Evolutionary conservation across 2,797 vertebrate species (phyloP).

Genomic region (Platalea minor): DNA sequence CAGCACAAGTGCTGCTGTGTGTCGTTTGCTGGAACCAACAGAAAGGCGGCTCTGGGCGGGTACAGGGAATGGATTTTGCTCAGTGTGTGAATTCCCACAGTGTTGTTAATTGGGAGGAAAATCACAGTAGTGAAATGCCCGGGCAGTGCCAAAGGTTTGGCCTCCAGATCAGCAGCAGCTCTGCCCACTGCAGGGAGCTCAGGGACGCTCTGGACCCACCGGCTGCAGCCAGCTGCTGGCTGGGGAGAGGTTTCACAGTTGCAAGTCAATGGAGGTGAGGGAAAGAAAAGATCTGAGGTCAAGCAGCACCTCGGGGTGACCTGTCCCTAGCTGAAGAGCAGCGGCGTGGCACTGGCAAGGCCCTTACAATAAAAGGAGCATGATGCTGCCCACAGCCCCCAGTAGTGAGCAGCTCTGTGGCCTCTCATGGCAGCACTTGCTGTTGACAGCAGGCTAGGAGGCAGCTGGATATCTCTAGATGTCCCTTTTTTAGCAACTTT

Average conservation of each 20-base stretch:
- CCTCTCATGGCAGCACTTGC: background rate
- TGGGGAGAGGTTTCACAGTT: background rate
- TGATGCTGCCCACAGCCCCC: accelerated
- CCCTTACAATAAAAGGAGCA: background rate
- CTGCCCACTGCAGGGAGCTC: background rate
- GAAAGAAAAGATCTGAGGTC: background rate
- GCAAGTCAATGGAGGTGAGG: background rate
- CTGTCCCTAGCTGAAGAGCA: background rate
- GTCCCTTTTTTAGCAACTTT: background rate
- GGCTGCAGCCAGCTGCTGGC: background rate
- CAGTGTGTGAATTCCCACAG: conserved; percentile 31
- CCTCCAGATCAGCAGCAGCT: background rate
- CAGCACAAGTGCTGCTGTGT: accelerated
- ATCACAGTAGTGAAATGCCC: background rate
- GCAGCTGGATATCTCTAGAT: background rate
- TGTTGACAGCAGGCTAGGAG: background rate
- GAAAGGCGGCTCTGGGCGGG: background rate
- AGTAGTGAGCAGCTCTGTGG: background rate
- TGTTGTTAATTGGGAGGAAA: background rate
- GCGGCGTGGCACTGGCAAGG: accelerated
- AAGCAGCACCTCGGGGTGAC: background rate
- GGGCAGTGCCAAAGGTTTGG: background rate
- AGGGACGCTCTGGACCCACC: background rate
- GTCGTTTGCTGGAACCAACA: background rate
- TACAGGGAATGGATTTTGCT: conserved; percentile 40